Evolutionary conservation across 30 jellyfish, hydroid and myxozoan species (phyloP).

Genomic region (Pseudorhiza aurosa): DNA sequence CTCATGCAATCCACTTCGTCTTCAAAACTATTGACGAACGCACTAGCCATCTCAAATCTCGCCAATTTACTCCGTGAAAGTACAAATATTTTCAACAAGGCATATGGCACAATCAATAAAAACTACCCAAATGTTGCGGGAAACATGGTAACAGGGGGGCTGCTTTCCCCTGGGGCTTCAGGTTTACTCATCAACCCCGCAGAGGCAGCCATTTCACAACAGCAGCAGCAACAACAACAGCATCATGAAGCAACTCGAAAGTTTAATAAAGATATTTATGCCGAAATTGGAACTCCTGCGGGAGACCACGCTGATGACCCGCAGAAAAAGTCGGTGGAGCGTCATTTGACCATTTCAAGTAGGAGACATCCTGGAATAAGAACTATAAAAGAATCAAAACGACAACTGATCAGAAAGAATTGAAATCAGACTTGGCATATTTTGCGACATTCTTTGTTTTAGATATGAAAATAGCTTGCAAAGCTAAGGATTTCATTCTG

Average conservation of each 20-base stretch:
- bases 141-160: conserved; percentile 49
- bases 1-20: conserved; percentile 53
- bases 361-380: neutral
- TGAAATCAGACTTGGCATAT: neutral
- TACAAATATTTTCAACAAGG: conserved; percentile 36
- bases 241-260: conserved; percentile 2
- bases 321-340: neutral
- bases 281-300: conserved; percentile 64
- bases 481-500: no score
- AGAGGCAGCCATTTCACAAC: neutral
- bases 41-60: conserved; percentile 61
- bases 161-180: conserved; percentile 47
- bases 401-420: neutral
- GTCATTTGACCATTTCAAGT: neutral
- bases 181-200: conserved; percentile 63
- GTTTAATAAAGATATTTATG: conserved; percentile 51
- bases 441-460: no score
- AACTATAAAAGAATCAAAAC: conserved; percentile 21
- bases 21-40: conserved; percentile 34
- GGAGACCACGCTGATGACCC: neutral
- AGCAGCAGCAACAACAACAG: neutral
- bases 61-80: conserved; percentile 60
- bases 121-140: conserved; percentile 42
- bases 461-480: no score
- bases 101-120: conserved; percentile 16